Evolutionary conservation across 2,113 vertebrate species (phyloP), one percentile per base, ranked within the genome.

Genomic region (Pao palembangensis): DNA sequence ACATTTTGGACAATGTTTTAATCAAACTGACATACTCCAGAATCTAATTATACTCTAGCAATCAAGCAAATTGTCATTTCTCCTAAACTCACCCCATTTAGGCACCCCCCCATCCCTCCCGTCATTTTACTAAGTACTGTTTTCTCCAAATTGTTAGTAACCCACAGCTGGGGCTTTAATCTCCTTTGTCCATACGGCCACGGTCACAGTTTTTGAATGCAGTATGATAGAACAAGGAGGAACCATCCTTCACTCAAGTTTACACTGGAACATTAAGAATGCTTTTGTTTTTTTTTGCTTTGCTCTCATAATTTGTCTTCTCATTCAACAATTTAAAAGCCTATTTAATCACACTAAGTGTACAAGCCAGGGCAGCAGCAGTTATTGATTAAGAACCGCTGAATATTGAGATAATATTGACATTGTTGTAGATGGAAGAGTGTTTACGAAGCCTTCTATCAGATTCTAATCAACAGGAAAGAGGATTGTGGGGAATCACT

Each of bases 381-480:
- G 17, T 21, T 51, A 14, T 28, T 21, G 23, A 14, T 28, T 28
- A 28, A 28, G 25, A 28, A 28, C 25, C 5, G 25, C 25, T 38
- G 34, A 38, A 38, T 38, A 11, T 38, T 38, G 34, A 38, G 8
- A 38, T 38, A 38, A 38, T 12, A 38, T 38, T 38, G 34, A 38
- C 10, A 38, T 38, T 38, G 34, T 38, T 12, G 34, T 38, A 38
- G 34, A 12, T 38, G 34, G 34, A 11, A 28, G 4, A 28, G 2
- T 23, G 21, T 23, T 23, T 23, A 23, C 3, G 21, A 23, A 23
- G 21, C 21, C 21, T n/a, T n/a, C n/a, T 28, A 28, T 28, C 25
- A 12, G 10, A 80, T 74, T 79, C 66, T 86, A 81, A 88, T 85
- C 76, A 87, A 43, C 59, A 68, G 17, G 51, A 54, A 69, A 38